phyloP scores from a whole-genome alignment of 1,140 invertebrate genomes.

The Drosophila sucinea region DNA sequence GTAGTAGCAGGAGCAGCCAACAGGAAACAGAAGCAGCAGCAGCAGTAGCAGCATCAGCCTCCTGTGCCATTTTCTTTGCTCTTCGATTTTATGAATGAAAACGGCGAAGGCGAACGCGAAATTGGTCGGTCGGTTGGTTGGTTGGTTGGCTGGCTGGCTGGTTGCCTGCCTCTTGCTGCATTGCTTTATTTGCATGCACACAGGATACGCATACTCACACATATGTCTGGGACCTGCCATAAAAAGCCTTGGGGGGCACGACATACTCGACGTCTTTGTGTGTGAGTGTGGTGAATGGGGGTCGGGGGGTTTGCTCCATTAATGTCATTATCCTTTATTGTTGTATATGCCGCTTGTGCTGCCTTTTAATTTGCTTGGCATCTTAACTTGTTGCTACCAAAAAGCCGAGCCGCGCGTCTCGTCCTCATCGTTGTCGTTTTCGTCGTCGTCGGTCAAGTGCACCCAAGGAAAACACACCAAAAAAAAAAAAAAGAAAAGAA shows the following conservation, averaged over 20 bases:
- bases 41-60: slow-evolving; percentile 25
- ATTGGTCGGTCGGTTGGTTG: slow-evolving; percentile 48
- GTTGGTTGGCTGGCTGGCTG: slow-evolving; percentile 39
- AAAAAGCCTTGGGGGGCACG: slow-evolving; percentile 55
- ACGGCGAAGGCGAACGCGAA: slow-evolving; percentile 58
- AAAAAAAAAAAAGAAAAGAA: slow-evolving; percentile 24
- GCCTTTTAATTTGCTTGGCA: slow-evolving; percentile 41
- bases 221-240: slow-evolving; percentile 44
- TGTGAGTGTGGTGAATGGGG: slow-evolving; percentile 18
- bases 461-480: slow-evolving; percentile 32
- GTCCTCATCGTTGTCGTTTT: slow-evolving; percentile 1
- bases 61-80: slow-evolving; percentile 59
- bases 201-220: slow-evolving; percentile 39
- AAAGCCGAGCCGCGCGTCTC: not conserved
- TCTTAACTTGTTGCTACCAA: slow-evolving; percentile 55
- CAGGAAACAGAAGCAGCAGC: slow-evolving; percentile 7
- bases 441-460: slow-evolving; percentile 47
- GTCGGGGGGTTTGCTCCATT: slow-evolving; percentile 33
- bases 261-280: slow-evolving; percentile 31
- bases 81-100: slow-evolving; percentile 68
- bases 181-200: slow-evolving; percentile 61
- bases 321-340: slow-evolving; percentile 56
- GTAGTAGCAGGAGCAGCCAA: slow-evolving; percentile 34
- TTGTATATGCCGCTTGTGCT: slow-evolving; percentile 28
- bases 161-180: slow-evolving; percentile 38